Evolutionary conservation across 2,888 invertebrate genomes (phyloP).

Genomic region (Agriopis aurantiaria): DNA sequence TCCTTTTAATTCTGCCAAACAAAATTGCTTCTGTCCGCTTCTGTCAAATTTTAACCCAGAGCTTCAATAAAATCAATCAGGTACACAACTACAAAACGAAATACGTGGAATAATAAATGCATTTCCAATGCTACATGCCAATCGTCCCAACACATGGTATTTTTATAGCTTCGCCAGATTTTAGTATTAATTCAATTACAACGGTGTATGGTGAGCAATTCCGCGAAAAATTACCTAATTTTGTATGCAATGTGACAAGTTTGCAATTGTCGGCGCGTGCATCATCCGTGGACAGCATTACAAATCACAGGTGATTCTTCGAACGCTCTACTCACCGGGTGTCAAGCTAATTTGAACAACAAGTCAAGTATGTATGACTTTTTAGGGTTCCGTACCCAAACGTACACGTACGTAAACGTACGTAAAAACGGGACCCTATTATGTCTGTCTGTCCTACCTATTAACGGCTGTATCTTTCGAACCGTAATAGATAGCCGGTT

Average conservation of each 20-base stretch:
- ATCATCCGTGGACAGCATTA: constrained; percentile 38
- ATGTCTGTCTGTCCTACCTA: too few relatives aligned
- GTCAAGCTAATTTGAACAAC: background rate
- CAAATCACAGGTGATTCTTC: constrained; percentile 33
- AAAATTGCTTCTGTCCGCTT: background rate
- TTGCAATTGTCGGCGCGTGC: constrained; percentile 44
- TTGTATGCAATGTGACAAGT: constrained; percentile 39
- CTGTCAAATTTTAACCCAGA: background rate
- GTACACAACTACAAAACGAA: constrained; percentile 5
- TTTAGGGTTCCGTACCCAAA: background rate
- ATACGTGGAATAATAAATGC: constrained; percentile 1
- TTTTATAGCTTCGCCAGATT: constrained; percentile 17
- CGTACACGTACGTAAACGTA: too few relatives aligned
- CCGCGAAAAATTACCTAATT: constrained; percentile 30
- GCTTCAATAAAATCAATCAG: constrained; percentile 7
- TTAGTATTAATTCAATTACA: constrained; percentile 27
- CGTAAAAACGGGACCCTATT: too few relatives aligned
- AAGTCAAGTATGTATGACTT: background rate
- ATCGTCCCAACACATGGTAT: constrained; percentile 2
- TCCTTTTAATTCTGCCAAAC: background rate
- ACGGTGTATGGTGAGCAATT: constrained; percentile 15
- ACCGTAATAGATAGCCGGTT: too few relatives aligned
- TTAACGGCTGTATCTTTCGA: too few relatives aligned
- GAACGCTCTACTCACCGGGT: background rate
- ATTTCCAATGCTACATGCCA: constrained; percentile 13